These are phyloP conservation scores for Macrotrachela quadricornifera DNA, from an alignment of 1,140 invertebrate species.

Conservation along the genomic window DNA sequence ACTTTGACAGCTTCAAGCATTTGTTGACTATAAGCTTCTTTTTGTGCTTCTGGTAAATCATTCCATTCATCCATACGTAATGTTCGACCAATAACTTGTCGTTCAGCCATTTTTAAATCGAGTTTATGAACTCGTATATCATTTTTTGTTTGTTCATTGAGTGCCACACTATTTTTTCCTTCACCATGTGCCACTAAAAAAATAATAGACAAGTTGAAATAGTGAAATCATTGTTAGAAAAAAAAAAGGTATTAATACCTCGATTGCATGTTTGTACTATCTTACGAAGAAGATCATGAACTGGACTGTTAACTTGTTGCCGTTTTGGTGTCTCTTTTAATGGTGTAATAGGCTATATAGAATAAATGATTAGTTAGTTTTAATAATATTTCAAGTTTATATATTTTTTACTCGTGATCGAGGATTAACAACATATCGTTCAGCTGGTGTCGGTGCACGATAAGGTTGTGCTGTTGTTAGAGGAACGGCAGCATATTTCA, in stretches of 20 bases:
- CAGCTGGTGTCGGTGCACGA: no score
- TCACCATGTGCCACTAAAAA: conserved; percentile 1
- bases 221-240: neutral
- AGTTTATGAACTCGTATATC: conserved; percentile 6
- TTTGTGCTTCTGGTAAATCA: no score
- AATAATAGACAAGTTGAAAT: neutral
- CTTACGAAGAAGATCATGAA: conserved; percentile 1
- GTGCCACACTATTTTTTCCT: neutral
- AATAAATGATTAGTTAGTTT: no score
- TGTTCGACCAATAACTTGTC: neutral
- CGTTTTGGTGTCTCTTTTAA: neutral
- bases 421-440: no score
- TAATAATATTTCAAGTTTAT: no score
- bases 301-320: neutral
- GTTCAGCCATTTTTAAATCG: conserved; percentile 1
- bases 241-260: neutral
- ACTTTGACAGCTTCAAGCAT: no score
- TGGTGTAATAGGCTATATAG: neutral
- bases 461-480: no score
- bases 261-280: neutral
- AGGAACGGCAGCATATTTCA: neutral
- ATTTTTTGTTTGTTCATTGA: neutral
- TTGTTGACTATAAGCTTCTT: no score
- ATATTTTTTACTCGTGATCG: no score
- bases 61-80: neutral